Evolutionary conservation across 2,888 invertebrate species (phyloP).

Genomic region (Ochropleura leucogaster): DNA sequence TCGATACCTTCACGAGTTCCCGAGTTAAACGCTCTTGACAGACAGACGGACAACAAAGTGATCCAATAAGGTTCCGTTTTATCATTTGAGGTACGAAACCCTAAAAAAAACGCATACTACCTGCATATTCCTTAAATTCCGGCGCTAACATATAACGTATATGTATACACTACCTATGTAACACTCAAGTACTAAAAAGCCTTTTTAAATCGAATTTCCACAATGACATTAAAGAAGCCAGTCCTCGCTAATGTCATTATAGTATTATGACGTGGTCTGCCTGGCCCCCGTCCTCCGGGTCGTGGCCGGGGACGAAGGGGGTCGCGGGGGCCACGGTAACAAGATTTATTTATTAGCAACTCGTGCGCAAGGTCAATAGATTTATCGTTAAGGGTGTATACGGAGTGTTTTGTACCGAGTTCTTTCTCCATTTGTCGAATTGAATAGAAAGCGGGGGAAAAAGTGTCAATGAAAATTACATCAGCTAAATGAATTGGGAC

Average conservation of each 20-base stretch:
- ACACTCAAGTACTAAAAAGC: constrained; percentile 20
- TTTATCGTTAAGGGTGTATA: constrained; percentile 8
- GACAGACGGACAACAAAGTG: too few species aligned
- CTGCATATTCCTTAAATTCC: neutral
- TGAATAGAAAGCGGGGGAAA: neutral
- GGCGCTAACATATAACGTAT: neutral
- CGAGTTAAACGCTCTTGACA: too few species aligned
- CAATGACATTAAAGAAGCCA: constrained; percentile 69
- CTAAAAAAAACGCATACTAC: too few species aligned
- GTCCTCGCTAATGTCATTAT: constrained; percentile 61
- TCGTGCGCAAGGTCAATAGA: constrained; percentile 51
- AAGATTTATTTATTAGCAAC: constrained; percentile 56
- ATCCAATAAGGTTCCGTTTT: too few species aligned
- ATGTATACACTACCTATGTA: neutral
- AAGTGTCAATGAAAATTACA: constrained; percentile 24
- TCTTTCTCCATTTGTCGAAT: neutral
- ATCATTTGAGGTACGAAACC: too few species aligned
- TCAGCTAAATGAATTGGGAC: constrained; percentile 1
- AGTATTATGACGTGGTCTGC: constrained; percentile 33
- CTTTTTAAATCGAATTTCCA: constrained; percentile 66
- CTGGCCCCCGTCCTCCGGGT: neutral
- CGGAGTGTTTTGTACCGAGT: neutral
- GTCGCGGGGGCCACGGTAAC: constrained; percentile 35
- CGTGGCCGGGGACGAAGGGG: neutral
- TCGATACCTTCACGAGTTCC: too few species aligned